Conservation (phyloP, 2,888 invertebrate genomes). For the Tethea ocularis region DNA sequence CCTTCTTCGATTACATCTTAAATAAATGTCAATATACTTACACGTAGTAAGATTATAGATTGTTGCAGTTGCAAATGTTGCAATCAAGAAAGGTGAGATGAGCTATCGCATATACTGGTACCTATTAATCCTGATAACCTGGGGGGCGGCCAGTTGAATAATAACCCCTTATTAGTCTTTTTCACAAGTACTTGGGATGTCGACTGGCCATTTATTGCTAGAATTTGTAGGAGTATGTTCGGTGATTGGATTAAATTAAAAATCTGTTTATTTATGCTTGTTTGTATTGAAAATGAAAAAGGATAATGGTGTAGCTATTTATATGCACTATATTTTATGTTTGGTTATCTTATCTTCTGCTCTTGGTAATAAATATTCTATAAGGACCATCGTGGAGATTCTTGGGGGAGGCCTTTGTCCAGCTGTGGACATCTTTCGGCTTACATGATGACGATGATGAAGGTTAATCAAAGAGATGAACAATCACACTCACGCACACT, state of each 20-base stretch:
- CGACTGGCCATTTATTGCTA: conserved; percentile 21
- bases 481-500: too few species aligned
- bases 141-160: conserved; percentile 54
- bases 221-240: not conserved
- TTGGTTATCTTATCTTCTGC: too few species aligned
- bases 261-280: conserved; percentile 6
- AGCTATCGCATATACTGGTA: conserved; percentile 43
- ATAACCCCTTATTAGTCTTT: conserved; percentile 60
- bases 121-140: conserved; percentile 58
- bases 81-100: conserved; percentile 53
- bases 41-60: conserved; percentile 10
- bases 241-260: not conserved
- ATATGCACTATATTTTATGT: too few species aligned
- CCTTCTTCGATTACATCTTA: not conserved
- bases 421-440: too few species aligned
- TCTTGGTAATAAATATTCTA: too few species aligned
- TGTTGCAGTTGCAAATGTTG: conserved; percentile 24
- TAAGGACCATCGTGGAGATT: too few species aligned
- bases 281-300: conserved; percentile 10
- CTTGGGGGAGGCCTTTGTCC: too few species aligned
- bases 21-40: not conserved
- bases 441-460: too few species aligned
- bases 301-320: too few species aligned
- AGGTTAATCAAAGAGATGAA: too few species aligned
- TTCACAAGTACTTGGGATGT: conserved; percentile 40